Base-by-base conservation (phyloP, 1,140 invertebrate species). In the Microplitis demolitor region DNA sequence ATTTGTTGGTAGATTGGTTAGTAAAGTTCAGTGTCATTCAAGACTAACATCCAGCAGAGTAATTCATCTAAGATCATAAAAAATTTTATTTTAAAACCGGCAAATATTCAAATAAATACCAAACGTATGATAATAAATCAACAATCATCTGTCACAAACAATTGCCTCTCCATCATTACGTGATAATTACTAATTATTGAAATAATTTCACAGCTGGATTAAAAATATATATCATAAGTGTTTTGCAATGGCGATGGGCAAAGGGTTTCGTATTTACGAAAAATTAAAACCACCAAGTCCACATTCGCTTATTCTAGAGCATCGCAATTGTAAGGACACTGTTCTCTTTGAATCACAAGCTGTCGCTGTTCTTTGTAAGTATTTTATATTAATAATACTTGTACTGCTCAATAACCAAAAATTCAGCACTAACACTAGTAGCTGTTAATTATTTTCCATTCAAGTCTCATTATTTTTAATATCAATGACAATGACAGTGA, bases 301-400 rank as follows among this genome's bases (percentile, higher is more conserved):
- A n/a, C 96, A 97, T 81, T 96, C 95, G 83, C 90, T 98, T 75
- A 89, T 98, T 64, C 87, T 98, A 70, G 95, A 97, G 83, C 94
- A 96, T 80, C 91, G 95, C 82, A 93, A 93, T 84, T 93, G 93
- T 87, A 93, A 94, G 80, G 92, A 95, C 74, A 93, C 95, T 62
- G 88, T 98, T 51, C 89, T 98, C 54, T 97, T 98, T 80, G 96
- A 98, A 87, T 96, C 95, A 3, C 92, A 95, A 83, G 95, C 94
- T 8, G 93, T 97, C 9, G 95, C 95, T 63, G 91, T 94, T 35
- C 85, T 97, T 16, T 93, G 93, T 94, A 89, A 91, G 91, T 90
- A 77, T 74, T 50, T 35, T 66, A 34, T 56, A 24, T 3, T 6
- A 60, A 69, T 37, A 37, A 62, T 31, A 62, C 50, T 51, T 63